Evolutionary conservation across 2,888 invertebrate species (phyloP), one percentile per base, ranked within the genome.

Genomic region (Limnephilus marmoratus): DNA sequence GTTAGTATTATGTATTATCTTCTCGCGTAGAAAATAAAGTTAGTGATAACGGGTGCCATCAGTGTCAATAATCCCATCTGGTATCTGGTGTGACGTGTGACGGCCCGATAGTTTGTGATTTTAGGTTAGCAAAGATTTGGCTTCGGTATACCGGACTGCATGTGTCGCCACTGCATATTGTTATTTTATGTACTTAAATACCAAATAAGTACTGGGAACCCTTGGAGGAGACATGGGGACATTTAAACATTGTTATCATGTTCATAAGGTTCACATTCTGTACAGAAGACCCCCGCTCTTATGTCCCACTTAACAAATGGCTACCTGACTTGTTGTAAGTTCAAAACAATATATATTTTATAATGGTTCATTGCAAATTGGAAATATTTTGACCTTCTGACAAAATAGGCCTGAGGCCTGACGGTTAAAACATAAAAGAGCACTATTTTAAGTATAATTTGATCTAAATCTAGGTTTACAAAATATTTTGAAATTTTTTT

Each of bases 111-210:
- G 88, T 88, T 68, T 88, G 88, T 88, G 88, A 88, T 88, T 88
- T 88, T 88, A 88, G 88, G 31, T 88, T 88, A 88, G 88, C 88
- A 86, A 86, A 45, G 31, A 82, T 82, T 34, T 82, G 82, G 31
- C 34, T 34, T 82, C 31, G 3, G 82, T 82, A 29, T 13, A 82
- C 82, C 82, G 34, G 34, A 18, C 31, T 82, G 34, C 34, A 24
- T n/a, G 11, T 68, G 68, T 68, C 68, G 68, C 68, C n/a, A 68
- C 24, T 68, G 53, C 18, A 7, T 53, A 53, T 53, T 53, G 53
- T 68, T 68, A 68, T 24, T 7, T n/a, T 68, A 68, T 68, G 68
- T 68, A 68, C 68, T 82, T 82, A 82, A 34, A 82, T 82, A 34
- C 82, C 29, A 18, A 34, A 82, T 82, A 82, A 82, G 82, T 82